Conservation (phyloP, 2,888 invertebrate genomes). For the Tenthredo scrophulariae region DNA sequence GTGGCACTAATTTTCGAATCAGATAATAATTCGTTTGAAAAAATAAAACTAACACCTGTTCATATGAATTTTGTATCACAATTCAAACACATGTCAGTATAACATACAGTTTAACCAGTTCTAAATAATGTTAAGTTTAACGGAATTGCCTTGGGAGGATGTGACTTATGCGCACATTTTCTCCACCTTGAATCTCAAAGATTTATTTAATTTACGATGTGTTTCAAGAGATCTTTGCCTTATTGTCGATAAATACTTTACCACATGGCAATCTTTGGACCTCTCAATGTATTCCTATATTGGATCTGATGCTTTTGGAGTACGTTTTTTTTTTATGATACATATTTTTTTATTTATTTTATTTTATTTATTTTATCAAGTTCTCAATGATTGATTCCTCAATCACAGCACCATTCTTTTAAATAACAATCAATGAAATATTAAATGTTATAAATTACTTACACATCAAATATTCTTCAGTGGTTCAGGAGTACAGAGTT, state of each 20-base stretch:
- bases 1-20: not conserved
- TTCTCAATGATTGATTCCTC: too few relatives aligned
- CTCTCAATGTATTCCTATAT: conserved; percentile 37
- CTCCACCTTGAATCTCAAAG: conserved; percentile 56
- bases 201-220: conserved; percentile 57
- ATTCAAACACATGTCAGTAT: not conserved
- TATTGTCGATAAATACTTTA: conserved; percentile 56
- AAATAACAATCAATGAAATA: not conserved
- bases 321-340: not conserved
- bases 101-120: conserved; percentile 59
- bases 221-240: conserved; percentile 58
- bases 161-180: conserved; percentile 59
- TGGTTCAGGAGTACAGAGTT: not conserved
- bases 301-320: conserved; percentile 25
- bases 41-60: not conserved
- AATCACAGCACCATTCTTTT: not conserved
- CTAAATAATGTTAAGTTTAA: conserved; percentile 57
- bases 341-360: not conserved
- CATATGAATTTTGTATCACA: not conserved
- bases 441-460: not conserved
- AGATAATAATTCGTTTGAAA: not conserved
- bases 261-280: conserved; percentile 57
- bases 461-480: not conserved
- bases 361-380: not conserved
- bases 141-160: conserved; percentile 63